phyloP scores from a whole-genome alignment of 1,140 invertebrate genomes.

The Drosophila lowei region DNA sequence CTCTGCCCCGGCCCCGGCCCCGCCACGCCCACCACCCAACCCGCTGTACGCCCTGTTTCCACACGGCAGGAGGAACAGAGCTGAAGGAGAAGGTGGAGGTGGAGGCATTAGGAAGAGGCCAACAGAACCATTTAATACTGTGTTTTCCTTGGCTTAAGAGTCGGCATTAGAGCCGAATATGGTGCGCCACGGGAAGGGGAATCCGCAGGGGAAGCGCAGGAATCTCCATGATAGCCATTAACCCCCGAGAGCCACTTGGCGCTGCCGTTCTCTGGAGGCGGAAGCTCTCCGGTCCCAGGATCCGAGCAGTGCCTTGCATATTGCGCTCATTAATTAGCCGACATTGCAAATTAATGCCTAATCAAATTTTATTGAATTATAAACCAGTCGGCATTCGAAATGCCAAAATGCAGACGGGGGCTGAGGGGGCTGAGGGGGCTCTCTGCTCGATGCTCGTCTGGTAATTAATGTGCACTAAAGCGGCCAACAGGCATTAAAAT shows the following conservation, averaged over 20 bases:
- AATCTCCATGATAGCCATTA: conserved; percentile 3
- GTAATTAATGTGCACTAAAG: conserved; percentile 47
- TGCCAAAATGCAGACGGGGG: conserved; percentile 32
- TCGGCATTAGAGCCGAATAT: conserved; percentile 72
- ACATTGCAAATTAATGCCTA: conserved; percentile 78
- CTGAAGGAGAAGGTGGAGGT: conserved; percentile 6
- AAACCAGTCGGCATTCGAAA: conserved; percentile 65
- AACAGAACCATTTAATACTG: conserved; percentile 53
- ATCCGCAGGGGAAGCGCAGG: no score
- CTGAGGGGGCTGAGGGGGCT: no score
- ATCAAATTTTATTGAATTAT: conserved; percentile 82
- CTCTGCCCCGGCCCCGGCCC: background rate
- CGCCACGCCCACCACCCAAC: conserved; percentile 44
- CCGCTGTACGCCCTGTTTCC: conserved; percentile 61
- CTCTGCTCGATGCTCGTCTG: background rate
- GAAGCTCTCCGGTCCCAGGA: no score
- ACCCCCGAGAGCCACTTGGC: background rate
- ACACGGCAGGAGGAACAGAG: conserved; percentile 16
- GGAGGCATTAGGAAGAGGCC: no score
- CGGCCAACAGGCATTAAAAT: conserved; percentile 46
- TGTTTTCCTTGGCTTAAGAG: conserved; percentile 67
- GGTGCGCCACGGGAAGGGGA: no score
- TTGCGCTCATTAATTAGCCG: conserved; percentile 75
- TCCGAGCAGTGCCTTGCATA: conserved; percentile 28
- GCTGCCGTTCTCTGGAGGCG: no score